These are phyloP conservation scores for Rhinella marina DNA, from an alignment of 2,797 vertebrate genomes.

Conservation along the genomic window DNA sequence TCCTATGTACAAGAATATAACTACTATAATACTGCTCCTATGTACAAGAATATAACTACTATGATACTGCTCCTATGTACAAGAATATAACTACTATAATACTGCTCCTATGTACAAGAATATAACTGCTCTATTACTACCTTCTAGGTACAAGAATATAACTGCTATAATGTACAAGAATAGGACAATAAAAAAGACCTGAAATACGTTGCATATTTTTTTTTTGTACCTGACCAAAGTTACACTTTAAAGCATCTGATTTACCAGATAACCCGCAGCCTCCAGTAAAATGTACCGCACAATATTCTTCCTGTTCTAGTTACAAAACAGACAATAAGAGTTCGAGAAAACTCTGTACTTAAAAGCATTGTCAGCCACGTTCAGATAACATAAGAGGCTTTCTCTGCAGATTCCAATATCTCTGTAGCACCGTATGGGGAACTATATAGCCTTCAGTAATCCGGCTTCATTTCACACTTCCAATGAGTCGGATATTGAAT, in stretches of 20 bases:
- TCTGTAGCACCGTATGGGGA: slow-evolving; percentile 25
- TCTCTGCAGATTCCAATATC: slow-evolving; percentile 18
- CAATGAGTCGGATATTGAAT: slow-evolving; percentile 37
- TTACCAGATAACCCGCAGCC: neutral
- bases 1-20: neutral
- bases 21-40: slow-evolving; percentile 1
- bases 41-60: neutral
- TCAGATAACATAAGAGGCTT: slow-evolving; percentile 32
- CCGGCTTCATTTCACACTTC: slow-evolving; percentile 38
- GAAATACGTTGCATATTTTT: too few species aligned
- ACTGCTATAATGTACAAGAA: neutral
- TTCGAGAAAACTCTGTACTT: neutral
- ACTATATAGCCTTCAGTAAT: slow-evolving; percentile 36
- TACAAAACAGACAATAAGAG: slow-evolving; percentile 10
- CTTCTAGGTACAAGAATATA: neutral
- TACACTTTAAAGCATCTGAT: neutral
- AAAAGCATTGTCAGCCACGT: slow-evolving; percentile 3
- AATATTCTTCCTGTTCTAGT: neutral
- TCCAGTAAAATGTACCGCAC: neutral
- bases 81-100: slow-evolving; percentile 3
- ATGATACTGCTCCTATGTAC: neutral
- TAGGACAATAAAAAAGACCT: neutral
- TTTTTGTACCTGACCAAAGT: neutral
- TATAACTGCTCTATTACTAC: neutral
- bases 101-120: neutral